A percentile compares a stretch with the other conserved stretches of the same genome.
phyloP scores from a whole-genome alignment of 1,140 invertebrate species.

The Trachymyrmex septentrionalis region DNA sequence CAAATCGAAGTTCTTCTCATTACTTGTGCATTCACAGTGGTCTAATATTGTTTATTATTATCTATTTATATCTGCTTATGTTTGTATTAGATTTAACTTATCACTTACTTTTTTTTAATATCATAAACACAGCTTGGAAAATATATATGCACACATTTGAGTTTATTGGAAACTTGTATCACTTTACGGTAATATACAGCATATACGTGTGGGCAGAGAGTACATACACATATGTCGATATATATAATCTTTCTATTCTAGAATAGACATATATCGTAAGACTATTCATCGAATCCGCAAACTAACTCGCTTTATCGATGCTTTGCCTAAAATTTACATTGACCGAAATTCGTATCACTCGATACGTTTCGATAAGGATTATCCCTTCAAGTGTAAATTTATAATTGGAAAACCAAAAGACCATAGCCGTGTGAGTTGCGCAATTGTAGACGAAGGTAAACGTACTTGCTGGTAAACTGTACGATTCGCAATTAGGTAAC shows the following conservation, averaged over 20 bases:
- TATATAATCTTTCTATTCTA: slow-evolving; percentile 50
- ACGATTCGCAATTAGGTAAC: background rate
- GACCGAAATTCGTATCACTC: slow-evolving; percentile 29
- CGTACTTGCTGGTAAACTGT: slow-evolving; percentile 19
- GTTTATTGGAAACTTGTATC: background rate
- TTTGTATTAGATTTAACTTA: background rate
- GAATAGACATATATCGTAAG: background rate
- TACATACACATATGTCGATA: background rate
- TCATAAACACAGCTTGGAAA: background rate
- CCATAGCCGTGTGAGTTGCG: slow-evolving; percentile 10
- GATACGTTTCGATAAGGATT: slow-evolving; percentile 51
- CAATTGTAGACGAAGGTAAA: slow-evolving; percentile 35
- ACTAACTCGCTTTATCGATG: slow-evolving; percentile 36
- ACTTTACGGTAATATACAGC: background rate
- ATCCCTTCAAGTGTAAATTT: slow-evolving; percentile 50
- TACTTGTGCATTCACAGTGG: too few relatives aligned
- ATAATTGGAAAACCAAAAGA: slow-evolving; percentile 37
- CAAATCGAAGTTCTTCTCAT: too few relatives aligned
- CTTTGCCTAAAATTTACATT: slow-evolving; percentile 46
- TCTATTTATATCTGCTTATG: background rate
- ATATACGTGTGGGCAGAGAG: background rate
- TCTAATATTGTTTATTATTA: too few relatives aligned
- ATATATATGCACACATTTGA: background rate
- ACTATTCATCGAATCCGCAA: slow-evolving; percentile 42
- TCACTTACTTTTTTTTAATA: background rate